Base-by-base conservation (phyloP, 2,797 vertebrate genomes). In the Platalea minor region DNA sequence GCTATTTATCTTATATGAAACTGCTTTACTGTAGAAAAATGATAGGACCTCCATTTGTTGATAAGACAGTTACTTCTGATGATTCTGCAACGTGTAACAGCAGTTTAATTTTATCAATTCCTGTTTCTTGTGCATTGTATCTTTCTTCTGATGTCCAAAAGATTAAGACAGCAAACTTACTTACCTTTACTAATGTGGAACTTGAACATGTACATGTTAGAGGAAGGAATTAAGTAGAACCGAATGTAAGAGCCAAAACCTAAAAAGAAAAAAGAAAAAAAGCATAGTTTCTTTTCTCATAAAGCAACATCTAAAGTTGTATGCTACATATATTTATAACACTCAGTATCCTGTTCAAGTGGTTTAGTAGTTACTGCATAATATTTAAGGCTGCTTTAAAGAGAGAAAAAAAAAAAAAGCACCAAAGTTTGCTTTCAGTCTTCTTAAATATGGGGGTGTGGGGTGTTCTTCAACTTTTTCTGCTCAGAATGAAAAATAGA, bases 1-100 rank as follows among this genome's bases (percentile, higher is more conserved):
- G 93, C 96, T 96, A 98, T 97, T 97, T 98, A 97, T 97, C 96
- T 97, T 97, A 37, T 59, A 96, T 91, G 91, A 97, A 98, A 97
- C 82, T 95, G 87, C 92, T 97, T 97, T 94, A 72, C 95, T 96
- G 64, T 94, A 97, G 89, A 96, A 97, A 98, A 98, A 96, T 96
- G 96, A 96, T 96, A 97, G 91, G 94, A 92, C 90, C 96, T 96
- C 79, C 93, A 95, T 97, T 96, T 96, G 87, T 93, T 96, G 97
- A 97, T 98, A 97, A 97, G 96, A 97, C 96, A 95, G 70, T 87
- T 92, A 93, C 94, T 97, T 97, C 91, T 94, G 96, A 97, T 97
- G 97, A 97, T 95, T 96, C 64, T 25, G 79, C 91, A 95, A 81
- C 85, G 79, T 95, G 83, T 93, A 89, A 69, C 43, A 13, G 83